Evolutionary conservation across 2,888 invertebrate species (phyloP).

Genomic region (Amphiduros pacificus): DNA sequence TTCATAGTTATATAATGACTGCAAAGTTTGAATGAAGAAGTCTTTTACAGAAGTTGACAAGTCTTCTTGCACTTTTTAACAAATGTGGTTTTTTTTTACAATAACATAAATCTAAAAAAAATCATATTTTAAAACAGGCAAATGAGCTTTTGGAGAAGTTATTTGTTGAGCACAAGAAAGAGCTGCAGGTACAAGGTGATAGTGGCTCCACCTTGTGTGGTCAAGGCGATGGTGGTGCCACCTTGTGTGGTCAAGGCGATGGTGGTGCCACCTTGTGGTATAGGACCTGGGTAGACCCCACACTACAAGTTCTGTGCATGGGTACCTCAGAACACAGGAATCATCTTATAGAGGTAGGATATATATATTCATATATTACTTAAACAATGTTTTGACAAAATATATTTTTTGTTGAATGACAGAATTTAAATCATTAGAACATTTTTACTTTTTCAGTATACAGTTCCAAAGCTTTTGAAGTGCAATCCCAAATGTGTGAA

Average conservation of each 20-base stretch:
- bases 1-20: too few relatives aligned
- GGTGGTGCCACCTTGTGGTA: conserved; percentile 60
- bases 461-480: conserved; percentile 47
- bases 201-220: too few relatives aligned
- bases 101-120: background rate
- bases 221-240: too few relatives aligned
- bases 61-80: background rate
- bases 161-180: conserved; percentile 60
- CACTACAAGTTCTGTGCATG: conserved; percentile 45
- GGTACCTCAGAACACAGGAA: conserved; percentile 38
- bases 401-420: background rate
- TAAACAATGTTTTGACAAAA: too few relatives aligned
- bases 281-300: conserved; percentile 63
- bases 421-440: background rate
- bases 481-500: conserved; percentile 35
- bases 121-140: conserved; percentile 53
- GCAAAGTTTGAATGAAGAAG: too few relatives aligned
- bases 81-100: background rate
- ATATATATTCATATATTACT: background rate
- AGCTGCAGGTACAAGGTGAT: too few relatives aligned
- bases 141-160: conserved; percentile 65
- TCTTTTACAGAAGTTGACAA: too few relatives aligned
- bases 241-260: conserved; percentile 45
- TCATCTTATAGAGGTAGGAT: conserved; percentile 46
- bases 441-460: conserved; percentile 39